Evolutionary conservation across 2,113 vertebrate genomes (phyloP).

Genomic region (Hydrolagus affinis): DNA sequence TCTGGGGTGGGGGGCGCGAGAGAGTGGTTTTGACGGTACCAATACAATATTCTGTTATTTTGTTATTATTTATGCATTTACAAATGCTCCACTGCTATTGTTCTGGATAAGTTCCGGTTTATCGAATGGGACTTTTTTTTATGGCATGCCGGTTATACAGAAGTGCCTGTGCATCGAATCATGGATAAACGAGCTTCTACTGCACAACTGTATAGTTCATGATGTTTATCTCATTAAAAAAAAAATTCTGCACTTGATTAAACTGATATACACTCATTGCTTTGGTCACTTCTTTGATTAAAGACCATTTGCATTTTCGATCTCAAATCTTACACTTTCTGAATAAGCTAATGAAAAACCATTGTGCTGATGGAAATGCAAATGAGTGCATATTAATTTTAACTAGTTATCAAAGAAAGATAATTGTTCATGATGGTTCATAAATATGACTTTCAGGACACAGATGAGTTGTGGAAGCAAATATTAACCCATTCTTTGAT

Average conservation of each 20-base stretch:
- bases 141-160: too few relatives aligned
- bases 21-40: too few relatives aligned
- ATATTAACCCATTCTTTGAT: not conserved
- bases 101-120: too few relatives aligned
- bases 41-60: too few relatives aligned
- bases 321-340: too few relatives aligned
- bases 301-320: not conserved
- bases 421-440: not conserved
- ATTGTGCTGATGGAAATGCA: not conserved
- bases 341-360: not conserved
- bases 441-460: not conserved
- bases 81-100: too few relatives aligned
- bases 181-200: too few relatives aligned
- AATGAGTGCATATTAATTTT: not conserved
- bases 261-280: not conserved
- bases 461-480: not conserved
- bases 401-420: not conserved
- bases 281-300: not conserved
- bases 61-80: too few relatives aligned
- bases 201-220: not conserved
- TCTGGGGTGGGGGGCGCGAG: too few relatives aligned
- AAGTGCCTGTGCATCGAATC: too few relatives aligned
- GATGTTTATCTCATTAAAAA: not conserved
- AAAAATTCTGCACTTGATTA: not conserved
- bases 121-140: too few relatives aligned